Conservation (phyloP, 2,797 vertebrate species). For the Leucoraja ocellata region DNA sequence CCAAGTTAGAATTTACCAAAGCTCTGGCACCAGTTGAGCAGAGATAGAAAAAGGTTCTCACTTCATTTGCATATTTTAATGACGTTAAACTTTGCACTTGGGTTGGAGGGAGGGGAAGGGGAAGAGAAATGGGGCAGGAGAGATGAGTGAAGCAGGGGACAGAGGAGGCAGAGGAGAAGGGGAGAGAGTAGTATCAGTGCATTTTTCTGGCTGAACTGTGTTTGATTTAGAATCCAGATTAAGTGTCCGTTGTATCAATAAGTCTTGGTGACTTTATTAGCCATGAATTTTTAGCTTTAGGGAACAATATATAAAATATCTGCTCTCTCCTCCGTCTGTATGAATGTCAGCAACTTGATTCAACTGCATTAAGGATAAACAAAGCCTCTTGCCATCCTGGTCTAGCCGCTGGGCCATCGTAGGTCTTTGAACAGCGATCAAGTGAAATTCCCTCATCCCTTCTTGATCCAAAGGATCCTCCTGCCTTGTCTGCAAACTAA, state of each 20-base stretch:
- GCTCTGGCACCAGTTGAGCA: too few species aligned
- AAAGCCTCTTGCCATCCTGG: background rate
- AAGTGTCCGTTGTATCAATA: background rate
- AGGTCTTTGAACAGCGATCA: background rate
- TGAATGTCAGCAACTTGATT: background rate
- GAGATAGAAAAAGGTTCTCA: too few species aligned
- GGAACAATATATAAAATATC: background rate
- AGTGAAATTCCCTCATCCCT: background rate
- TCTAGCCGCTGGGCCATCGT: background rate
- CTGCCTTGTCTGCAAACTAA: background rate
- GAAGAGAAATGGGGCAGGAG: too few species aligned
- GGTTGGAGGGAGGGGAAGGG: too few species aligned
- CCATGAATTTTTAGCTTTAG: background rate
- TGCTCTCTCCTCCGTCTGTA: background rate
- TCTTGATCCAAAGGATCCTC: background rate
- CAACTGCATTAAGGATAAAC: background rate
- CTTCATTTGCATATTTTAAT: too few species aligned
- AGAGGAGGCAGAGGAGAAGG: background rate
- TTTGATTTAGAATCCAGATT: background rate
- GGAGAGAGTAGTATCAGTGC: background rate
- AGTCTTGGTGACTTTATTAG: background rate
- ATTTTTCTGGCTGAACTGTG: background rate
- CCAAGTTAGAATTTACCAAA: background rate
- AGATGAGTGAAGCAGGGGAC: too few species aligned
- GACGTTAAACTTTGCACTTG: too few species aligned